Conservation (phyloP, 1,140 invertebrate species). For the Trypoxylus dichotomus region DNA sequence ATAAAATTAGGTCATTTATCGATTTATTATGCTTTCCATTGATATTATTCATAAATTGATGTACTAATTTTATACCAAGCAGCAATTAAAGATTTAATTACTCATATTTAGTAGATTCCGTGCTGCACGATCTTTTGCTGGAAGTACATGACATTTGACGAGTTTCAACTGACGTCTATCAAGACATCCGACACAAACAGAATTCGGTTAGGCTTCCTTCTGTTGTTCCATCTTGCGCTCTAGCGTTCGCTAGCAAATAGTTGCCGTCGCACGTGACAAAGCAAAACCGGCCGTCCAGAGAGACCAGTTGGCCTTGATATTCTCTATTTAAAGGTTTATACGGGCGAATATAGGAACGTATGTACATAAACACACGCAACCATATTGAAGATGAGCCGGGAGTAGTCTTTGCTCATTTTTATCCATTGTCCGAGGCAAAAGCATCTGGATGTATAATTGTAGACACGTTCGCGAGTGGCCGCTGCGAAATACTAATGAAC, state of each 20-base stretch:
- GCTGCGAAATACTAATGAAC: too few species aligned
- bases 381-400: background rate
- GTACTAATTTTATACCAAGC: too few species aligned
- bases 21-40: too few species aligned
- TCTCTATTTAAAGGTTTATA: background rate
- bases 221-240: background rate
- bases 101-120: too few species aligned
- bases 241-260: background rate
- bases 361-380: background rate
- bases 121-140: too few species aligned
- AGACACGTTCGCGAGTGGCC: too few species aligned
- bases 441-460: too few species aligned
- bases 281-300: background rate
- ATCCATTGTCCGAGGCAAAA: too few species aligned
- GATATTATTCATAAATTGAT: too few species aligned
- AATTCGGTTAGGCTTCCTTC: background rate
- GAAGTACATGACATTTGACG: background rate
- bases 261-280: slow-evolving; percentile 3
- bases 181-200: background rate
- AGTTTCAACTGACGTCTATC: background rate
- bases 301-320: slow-evolving; percentile 14
- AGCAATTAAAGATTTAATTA: too few species aligned
- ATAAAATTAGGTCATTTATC: too few species aligned
- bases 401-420: too few species aligned
- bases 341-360: background rate